Percentiles rank a stretch among this genome's conserved stretches.
phyloP scores from a whole-genome alignment of 2,113 vertebrate genomes.

The Calidris pugnax region DNA sequence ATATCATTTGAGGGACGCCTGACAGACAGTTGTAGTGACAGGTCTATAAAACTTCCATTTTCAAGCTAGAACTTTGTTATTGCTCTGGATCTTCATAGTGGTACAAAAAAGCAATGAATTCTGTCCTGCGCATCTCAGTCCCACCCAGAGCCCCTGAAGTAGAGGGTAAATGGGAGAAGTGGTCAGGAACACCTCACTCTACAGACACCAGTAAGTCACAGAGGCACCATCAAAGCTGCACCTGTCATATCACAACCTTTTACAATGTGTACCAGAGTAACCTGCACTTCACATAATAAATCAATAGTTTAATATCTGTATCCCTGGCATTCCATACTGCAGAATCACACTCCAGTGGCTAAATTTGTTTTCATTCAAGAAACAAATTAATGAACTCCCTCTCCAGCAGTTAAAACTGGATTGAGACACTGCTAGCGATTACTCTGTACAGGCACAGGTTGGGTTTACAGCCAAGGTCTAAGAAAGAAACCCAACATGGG shows the following conservation, averaged over 20 bases:
- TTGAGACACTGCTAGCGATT: neutral
- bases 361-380: neutral
- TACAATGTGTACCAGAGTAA: neutral
- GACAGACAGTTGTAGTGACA: neutral
- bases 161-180: neutral
- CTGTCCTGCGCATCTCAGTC: neutral
- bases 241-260: neutral
- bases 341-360: neutral
- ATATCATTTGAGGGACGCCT: neutral
- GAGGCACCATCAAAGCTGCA: neutral
- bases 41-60: neutral
- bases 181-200: neutral
- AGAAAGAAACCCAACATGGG: neutral
- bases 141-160: neutral
- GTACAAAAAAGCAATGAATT: neutral
- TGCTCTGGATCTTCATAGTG: neutral
- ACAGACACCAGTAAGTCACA: neutral
- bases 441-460: neutral
- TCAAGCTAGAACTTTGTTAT: neutral
- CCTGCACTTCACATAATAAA: neutral
- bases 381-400: rapidly evolving
- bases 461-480: neutral
- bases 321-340: neutral
- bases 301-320: neutral
- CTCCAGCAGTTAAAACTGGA: neutral